Conservation (phyloP, 2,888 invertebrate genomes). For the Cepaea hortensis region DNA sequence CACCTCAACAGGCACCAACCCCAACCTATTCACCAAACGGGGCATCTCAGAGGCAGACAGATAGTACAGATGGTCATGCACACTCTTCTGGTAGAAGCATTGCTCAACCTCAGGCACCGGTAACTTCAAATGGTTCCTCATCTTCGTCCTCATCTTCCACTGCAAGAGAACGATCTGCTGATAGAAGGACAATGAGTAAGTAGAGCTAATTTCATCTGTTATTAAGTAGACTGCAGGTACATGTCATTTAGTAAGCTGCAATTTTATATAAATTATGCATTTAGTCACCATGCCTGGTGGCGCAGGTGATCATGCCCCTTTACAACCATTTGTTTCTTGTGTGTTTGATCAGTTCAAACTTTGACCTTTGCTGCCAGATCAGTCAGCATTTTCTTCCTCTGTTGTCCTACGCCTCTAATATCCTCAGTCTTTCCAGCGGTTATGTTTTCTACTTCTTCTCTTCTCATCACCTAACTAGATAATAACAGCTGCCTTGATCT, state of each 20-base stretch:
- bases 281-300: not conserved
- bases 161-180: conserved; percentile 38
- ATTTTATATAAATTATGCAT: not conserved
- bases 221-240: no score
- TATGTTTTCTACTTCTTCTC: no score
- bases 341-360: no score
- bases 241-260: not conserved
- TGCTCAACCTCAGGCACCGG: conserved; percentile 36
- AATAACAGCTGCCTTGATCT: no score
- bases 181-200: conserved; percentile 39
- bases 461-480: no score
- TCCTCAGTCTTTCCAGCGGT: no score
- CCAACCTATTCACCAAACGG: conserved; percentile 11
- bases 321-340: no score
- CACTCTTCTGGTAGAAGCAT: not conserved
- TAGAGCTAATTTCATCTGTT: not conserved
- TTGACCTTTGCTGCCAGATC: no score
- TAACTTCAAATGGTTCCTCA: conserved; percentile 12
- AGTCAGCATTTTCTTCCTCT: no score
- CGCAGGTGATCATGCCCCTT: no score
- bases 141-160: conserved; percentile 12
- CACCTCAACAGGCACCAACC: conserved; percentile 28
- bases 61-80: conserved; percentile 33
- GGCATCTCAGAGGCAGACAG: conserved; percentile 12
- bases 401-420: no score